These are phyloP conservation scores for Octopus sinensis DNA, from an alignment of 1,140 invertebrate species.

Conservation along the genomic window DNA sequence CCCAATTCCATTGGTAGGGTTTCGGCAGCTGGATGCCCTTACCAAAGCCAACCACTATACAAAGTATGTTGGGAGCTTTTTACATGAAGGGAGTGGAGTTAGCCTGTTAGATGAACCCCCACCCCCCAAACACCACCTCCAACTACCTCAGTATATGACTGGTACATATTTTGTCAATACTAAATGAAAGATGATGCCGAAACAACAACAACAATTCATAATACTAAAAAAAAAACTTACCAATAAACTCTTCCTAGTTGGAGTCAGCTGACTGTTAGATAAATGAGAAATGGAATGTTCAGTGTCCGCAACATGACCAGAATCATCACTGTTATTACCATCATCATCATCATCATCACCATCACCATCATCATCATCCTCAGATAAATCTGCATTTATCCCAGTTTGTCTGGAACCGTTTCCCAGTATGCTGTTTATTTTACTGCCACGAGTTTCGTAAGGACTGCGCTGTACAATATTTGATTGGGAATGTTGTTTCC, in stretches of 20 bases:
- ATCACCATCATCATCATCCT: constrained; percentile 18
- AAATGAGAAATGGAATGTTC: constrained; percentile 9
- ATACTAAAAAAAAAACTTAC: no score
- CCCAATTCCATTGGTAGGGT: no score
- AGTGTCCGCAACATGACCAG: not conserved
- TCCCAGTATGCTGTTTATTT: constrained; percentile 13
- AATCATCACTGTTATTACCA: constrained; percentile 19
- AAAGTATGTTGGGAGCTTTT: no score
- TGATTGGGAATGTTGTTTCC: not conserved
- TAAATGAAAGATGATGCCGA: no score
- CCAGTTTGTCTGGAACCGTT: not conserved
- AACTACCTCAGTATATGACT: no score
- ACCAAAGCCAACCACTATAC: no score
- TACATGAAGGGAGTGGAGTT: no score
- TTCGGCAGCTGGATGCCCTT: no score
- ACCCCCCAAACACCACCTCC: no score
- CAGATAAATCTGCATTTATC: constrained; percentile 23
- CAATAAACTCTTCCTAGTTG: constrained; percentile 19
- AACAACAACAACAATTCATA: no score
- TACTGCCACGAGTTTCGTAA: not conserved
- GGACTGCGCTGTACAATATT: not conserved
- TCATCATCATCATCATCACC: constrained; percentile 26
- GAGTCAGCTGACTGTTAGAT: constrained; percentile 25
- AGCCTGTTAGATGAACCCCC: no score
- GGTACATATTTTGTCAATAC: no score